Conservation (phyloP, 2,797 vertebrate genomes). For the Gymnothorax javanicus region DNA sequence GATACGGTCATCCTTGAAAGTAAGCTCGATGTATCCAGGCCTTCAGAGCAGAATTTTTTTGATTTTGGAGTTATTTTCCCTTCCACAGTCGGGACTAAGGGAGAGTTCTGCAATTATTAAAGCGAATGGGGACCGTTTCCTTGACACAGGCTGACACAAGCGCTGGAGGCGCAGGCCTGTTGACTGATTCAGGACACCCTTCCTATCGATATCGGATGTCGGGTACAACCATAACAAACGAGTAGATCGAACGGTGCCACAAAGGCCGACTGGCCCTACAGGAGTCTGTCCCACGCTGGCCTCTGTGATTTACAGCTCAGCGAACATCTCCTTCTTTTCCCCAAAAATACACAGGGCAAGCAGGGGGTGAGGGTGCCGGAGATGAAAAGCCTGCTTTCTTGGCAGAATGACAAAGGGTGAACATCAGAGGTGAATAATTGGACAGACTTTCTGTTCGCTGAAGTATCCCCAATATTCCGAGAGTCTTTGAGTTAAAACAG, state of each 20-base stretch:
- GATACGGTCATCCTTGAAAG: not conserved
- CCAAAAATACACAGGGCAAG: not conserved
- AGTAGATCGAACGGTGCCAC: slow-evolving; percentile 37
- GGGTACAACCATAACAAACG: slow-evolving; percentile 45
- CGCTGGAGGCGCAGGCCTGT: slow-evolving; percentile 8
- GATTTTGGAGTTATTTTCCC: not conserved
- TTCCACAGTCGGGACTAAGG: not conserved
- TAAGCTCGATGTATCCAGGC: not conserved
- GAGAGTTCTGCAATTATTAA: not conserved
- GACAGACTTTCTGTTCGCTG: not conserved
- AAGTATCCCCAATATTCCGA: not conserved
- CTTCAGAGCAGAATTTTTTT: not conserved
- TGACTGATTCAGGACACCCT: slow-evolving; percentile 25
- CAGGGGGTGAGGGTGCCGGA: not conserved
- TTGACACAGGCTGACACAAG: slow-evolving; percentile 1
- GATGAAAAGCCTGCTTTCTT: not conserved
- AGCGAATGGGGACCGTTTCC: not conserved
- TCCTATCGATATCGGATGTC: slow-evolving; percentile 39
- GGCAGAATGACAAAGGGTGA: not conserved
- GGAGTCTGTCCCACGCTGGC: slow-evolving; percentile 36
- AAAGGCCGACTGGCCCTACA: slow-evolving; percentile 37
- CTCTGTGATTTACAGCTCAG: slow-evolving; percentile 17
- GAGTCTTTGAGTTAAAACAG: not conserved
- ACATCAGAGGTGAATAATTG: not conserved
- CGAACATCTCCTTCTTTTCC: not conserved